These are phyloP conservation scores for Puntigrus tetrazona DNA, from an alignment of 2,113 vertebrate genomes.

Conservation along the genomic window DNA sequence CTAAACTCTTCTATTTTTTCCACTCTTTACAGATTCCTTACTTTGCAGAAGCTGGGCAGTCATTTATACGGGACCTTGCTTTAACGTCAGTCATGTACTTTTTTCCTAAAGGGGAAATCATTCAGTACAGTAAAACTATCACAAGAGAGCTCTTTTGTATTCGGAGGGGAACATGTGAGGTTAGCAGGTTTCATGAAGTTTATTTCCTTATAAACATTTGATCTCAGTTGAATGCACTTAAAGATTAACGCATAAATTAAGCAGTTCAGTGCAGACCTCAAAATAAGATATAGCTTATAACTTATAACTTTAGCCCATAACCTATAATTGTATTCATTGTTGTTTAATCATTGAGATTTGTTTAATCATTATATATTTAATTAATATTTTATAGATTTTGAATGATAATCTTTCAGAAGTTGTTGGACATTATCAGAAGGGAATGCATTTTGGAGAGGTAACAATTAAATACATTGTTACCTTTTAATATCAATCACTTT, in stretches of 20 bases:
- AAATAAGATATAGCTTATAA: neutral
- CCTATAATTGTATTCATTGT: neutral
- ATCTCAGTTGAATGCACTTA: neutral
- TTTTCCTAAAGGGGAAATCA: conserved; percentile 55
- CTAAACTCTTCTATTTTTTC: neutral
- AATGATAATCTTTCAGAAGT: conserved; percentile 49
- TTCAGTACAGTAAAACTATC: conserved; percentile 50
- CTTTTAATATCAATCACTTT: neutral
- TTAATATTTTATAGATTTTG: conserved; percentile 42
- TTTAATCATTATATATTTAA: neutral
- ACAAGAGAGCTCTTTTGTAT: conserved; percentile 51
- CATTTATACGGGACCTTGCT: conserved; percentile 48
- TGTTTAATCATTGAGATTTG: neutral
- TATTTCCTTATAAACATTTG: neutral
- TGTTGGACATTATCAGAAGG: conserved; percentile 39
- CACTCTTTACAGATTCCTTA: conserved; percentile 44
- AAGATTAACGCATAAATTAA: neutral
- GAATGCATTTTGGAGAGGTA: conserved; percentile 59
- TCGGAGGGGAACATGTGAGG: conserved; percentile 47
- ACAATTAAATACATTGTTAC: neutral
- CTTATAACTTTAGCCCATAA: too few species aligned
- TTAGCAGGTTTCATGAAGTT: neutral
- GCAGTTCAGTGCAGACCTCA: too few species aligned
- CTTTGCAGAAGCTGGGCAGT: conserved; percentile 39
- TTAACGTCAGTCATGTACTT: conserved; percentile 45